phyloP scores from a whole-genome alignment of 2,888 invertebrate species.

The Synanthedon andrenaeformis region DNA sequence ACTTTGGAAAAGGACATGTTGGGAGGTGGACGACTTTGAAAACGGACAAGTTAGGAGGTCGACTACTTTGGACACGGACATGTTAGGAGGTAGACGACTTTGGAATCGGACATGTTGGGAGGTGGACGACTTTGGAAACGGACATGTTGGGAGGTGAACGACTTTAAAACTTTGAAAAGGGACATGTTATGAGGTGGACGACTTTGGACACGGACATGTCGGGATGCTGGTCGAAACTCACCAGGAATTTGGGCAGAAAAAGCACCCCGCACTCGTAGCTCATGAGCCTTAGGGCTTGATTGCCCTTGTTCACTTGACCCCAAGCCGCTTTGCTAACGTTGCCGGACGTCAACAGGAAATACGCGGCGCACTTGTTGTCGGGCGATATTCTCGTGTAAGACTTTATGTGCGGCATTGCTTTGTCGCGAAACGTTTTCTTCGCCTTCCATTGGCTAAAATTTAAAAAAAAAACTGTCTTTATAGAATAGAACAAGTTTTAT shows the following conservation, averaged over 20 bases:
- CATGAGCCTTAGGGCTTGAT: slow-evolving; percentile 74
- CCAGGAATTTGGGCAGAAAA: slow-evolving; percentile 85
- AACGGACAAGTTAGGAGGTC: too few relatives aligned
- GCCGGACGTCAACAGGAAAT: slow-evolving; percentile 90
- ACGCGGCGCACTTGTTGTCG: slow-evolving; percentile 76
- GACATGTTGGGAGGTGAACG: too few relatives aligned
- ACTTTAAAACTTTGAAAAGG: too few relatives aligned
- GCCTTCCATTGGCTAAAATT: slow-evolving; percentile 85
- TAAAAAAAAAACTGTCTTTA: not conserved
- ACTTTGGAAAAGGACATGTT: too few relatives aligned
- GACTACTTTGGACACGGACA: too few relatives aligned
- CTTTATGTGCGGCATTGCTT: slow-evolving; percentile 96
- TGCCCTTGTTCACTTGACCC: slow-evolving; percentile 78
- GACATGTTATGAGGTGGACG: too few relatives aligned
- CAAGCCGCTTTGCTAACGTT: slow-evolving; percentile 98
- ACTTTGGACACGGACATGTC: too few relatives aligned
- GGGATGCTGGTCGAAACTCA: slow-evolving; percentile 48
- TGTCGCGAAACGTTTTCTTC: slow-evolving; percentile 73
- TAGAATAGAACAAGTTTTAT: too few relatives aligned
- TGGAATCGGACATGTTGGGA: too few relatives aligned
- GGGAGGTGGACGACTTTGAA: too few relatives aligned
- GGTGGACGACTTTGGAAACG: too few relatives aligned
- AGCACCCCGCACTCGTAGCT: slow-evolving; percentile 94
- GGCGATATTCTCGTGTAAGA: slow-evolving; percentile 84
- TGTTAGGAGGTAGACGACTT: too few relatives aligned